phyloP scores from a whole-genome alignment of 2,113 vertebrate species.

The Notothenia coriiceps region DNA sequence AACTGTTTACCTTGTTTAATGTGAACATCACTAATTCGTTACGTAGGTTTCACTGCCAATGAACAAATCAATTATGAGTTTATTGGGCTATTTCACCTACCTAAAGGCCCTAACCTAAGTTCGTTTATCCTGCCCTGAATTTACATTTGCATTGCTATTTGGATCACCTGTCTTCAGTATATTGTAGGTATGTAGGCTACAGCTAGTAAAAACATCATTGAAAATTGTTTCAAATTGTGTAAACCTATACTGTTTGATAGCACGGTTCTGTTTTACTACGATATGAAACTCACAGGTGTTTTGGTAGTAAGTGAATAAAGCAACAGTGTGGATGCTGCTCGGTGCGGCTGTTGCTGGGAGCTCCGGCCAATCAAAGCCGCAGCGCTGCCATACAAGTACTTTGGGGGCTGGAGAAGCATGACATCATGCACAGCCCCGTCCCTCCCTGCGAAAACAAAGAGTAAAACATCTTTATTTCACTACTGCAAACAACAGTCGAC shows the following conservation, averaged over 20 bases:
- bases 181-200: too few species aligned
- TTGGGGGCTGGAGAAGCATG: slow-evolving; percentile 68
- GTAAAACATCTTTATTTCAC: slow-evolving; percentile 26
- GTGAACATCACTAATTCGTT: neutral
- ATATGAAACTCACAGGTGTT: neutral
- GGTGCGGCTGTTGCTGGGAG: slow-evolving; percentile 81
- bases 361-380: slow-evolving; percentile 77
- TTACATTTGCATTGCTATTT: neutral
- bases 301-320: neutral
- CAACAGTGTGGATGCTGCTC: slow-evolving; percentile 42
- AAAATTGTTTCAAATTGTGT: neutral
- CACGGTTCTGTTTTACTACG: neutral
- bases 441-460: slow-evolving; percentile 48
- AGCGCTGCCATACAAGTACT: slow-evolving; percentile 47
- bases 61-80: neutral
- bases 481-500: slow-evolving; percentile 21
- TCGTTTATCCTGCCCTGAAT: neutral
- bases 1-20: neutral
- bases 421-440: slow-evolving; percentile 71
- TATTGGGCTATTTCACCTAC: neutral
- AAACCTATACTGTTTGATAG: neutral
- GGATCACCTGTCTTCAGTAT: neutral
- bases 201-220: too few species aligned
- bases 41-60: neutral
- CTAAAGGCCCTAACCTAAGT: neutral